phyloP scores from a whole-genome alignment of 2,888 invertebrate genomes.

The Acrocyrtus sp. region DNA sequence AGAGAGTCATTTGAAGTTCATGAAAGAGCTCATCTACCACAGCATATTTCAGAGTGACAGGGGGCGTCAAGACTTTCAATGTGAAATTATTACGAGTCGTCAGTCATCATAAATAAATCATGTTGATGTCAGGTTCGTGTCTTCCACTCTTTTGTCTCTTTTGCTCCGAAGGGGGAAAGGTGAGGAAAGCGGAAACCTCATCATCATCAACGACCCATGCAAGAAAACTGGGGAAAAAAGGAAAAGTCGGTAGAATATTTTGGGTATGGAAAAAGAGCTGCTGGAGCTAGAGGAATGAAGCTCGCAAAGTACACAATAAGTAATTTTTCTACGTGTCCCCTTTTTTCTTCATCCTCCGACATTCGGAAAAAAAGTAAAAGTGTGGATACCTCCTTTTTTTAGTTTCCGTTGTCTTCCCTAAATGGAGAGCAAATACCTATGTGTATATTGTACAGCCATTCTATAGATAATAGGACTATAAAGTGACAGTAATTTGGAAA shows the following conservation, averaged over 20 bases:
- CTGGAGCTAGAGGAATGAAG: background rate
- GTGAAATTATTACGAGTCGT: slow-evolving; percentile 11
- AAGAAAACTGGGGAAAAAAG: background rate
- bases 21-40: background rate
- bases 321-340: background rate
- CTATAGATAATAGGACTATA: slow-evolving; percentile 21
- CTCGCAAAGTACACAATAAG: background rate
- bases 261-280: background rate
- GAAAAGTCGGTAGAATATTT: background rate
- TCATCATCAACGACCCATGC: background rate
- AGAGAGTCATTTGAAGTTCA: slow-evolving; percentile 1
- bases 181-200: background rate
- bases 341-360: background rate
- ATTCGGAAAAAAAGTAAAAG: background rate
- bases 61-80: background rate
- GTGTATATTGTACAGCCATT: background rate
- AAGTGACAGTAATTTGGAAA: slow-evolving; percentile 34
- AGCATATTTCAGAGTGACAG: background rate
- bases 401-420: background rate
- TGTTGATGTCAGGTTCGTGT: background rate
- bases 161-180: background rate
- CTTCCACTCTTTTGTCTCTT: background rate
- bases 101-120: slow-evolving; percentile 24
- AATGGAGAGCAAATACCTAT: background rate
- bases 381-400: background rate